Base-by-base conservation (phyloP, 1,140 invertebrate species). In the Pseudomyrmex gracilis region DNA sequence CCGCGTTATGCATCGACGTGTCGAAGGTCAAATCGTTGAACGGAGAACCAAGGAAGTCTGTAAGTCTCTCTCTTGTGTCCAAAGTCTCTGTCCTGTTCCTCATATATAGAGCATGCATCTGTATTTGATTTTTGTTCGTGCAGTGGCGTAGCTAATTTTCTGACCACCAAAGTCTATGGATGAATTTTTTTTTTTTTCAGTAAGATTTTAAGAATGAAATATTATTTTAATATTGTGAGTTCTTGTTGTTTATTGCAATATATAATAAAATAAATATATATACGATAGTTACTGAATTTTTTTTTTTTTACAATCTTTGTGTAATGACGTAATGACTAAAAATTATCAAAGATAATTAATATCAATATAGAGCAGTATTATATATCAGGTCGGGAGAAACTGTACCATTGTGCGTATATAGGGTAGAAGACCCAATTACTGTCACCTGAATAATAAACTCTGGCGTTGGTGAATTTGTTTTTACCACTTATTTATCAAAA, bases 1-100 rank as follows among this genome's bases (percentile, higher is more conserved):
- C 89, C 55, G 70, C 85, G 10, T 55, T 90, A 8, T 89, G 77
- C 84, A 57, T 86, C 22, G 85, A 82, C 10, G 64, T 67, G 20
- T 61, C 87, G 1, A 83, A 55, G 51, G 49, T 83, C 12, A 77
- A 57, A 55, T 60, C 84, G 13, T 47, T 83, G 34, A 1, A 22
- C 13, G 57, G 49, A 15, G 84, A 73, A 66, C 2, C 71, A 8
- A 67, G 68, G 10, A 87, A 78, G 20, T 34, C 78, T n/a, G 86
- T 87, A 77, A 86, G 86, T 85, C 13, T 45, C 8, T 2, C 9
- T 2, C 10, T 12, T 13, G 49, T 12, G 12, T 51, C 49, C n/a
- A n/a, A 13, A 51, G 9, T 1, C 13, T 51, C 13, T 51, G 0
- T 47, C 2, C 34, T 10, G 2, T 10, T 20, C 1, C 5, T 64